Conservation (phyloP, 2,888 invertebrate genomes). For the Eugnorisma glareosa region DNA sequence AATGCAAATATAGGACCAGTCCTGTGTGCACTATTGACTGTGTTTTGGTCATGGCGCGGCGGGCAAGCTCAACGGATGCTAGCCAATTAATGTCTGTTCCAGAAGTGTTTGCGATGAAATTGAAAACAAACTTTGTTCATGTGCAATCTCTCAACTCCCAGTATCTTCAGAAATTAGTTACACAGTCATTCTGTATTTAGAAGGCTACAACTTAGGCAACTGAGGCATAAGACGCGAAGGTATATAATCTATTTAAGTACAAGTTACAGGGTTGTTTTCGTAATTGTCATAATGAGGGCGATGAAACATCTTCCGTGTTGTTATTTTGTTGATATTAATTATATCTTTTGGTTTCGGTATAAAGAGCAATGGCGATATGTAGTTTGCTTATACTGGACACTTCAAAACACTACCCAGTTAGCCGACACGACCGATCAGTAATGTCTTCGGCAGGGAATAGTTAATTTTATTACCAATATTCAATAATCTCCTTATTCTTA, state of each 20-base stretch:
- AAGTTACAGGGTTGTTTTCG: background rate
- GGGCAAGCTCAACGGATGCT: background rate
- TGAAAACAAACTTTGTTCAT: background rate
- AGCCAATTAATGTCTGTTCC: background rate
- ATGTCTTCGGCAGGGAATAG: too few relatives aligned
- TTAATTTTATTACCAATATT: too few relatives aligned
- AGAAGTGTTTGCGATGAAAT: background rate
- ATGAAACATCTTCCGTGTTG: background rate
- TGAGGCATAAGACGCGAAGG: background rate
- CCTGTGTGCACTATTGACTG: background rate
- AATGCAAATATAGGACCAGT: background rate
- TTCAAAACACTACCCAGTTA: background rate
- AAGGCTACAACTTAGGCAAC: background rate
- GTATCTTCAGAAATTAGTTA: background rate
- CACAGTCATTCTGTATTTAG: background rate
- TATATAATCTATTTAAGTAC: background rate
- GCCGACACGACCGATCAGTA: background rate
- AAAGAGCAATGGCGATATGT: background rate
- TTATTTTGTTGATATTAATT: background rate
- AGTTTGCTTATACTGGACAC: background rate
- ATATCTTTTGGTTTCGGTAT: background rate
- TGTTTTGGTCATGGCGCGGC: background rate
- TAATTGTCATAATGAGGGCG: background rate
- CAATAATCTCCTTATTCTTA: too few relatives aligned
- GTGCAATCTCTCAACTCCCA: background rate